These are phyloP conservation scores for Xylophagus ater DNA, from an alignment of 2,888 invertebrate genomes.

Conservation along the genomic window DNA sequence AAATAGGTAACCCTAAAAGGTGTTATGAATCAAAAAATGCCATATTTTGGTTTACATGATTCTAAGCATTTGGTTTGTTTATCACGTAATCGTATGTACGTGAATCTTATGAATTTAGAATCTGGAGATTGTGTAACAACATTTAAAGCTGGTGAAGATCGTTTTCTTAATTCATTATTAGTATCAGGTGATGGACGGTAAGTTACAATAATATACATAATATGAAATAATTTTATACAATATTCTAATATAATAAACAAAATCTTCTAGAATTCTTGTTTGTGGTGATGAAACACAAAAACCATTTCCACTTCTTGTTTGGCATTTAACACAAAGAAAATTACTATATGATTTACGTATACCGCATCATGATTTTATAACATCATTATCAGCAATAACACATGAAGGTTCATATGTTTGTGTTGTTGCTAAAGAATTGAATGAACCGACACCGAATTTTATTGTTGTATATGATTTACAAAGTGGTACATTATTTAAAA, in stretches of 20 bases:
- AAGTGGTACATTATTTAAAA: constrained; percentile 82
- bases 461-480: constrained; percentile 84
- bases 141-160: constrained; percentile 82
- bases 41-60: constrained; percentile 77
- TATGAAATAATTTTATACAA: neutral
- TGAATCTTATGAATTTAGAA: constrained; percentile 74
- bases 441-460: constrained; percentile 75
- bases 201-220: constrained; percentile 9
- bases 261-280: constrained; percentile 55
- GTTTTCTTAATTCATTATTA: constrained; percentile 76
- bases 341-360: constrained; percentile 77
- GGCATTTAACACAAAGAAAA: constrained; percentile 76
- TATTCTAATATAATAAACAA: neutral
- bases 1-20: constrained; percentile 60
- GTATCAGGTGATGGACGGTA: constrained; percentile 81
- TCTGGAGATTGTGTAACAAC: constrained; percentile 58
- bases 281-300: constrained; percentile 90
- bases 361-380: constrained; percentile 80
- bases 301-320: constrained; percentile 79
- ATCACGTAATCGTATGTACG: constrained; percentile 79
- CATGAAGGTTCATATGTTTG: constrained; percentile 70
- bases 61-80: constrained; percentile 64
- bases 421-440: constrained; percentile 56
- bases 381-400: constrained; percentile 72
- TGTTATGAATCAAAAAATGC: constrained; percentile 90